Evolutionary conservation across 1,140 invertebrate genomes (phyloP).

Genomic region (Eufriesea mexicana): DNA sequence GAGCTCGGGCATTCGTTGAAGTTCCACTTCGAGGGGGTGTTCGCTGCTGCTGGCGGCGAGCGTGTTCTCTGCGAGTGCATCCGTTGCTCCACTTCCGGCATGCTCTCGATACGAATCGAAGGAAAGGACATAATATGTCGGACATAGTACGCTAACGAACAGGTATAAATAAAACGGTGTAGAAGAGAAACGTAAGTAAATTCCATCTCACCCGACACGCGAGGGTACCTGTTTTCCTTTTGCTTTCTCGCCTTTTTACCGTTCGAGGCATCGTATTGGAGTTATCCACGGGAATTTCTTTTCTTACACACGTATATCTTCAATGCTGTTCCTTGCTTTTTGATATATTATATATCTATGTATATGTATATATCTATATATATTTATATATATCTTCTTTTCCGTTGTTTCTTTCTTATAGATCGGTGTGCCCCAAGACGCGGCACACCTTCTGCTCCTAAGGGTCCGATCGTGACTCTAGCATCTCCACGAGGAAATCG

Average conservation of each 20-base stretch:
- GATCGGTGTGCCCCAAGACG: conserved; percentile 76
- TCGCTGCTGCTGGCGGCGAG: too few relatives aligned
- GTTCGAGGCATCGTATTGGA: not conserved
- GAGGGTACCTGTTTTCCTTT: conserved; percentile 24
- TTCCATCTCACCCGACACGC: conserved; percentile 39
- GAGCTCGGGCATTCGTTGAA: not conserved
- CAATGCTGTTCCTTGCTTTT: conserved; percentile 32
- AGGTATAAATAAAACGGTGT: conserved; percentile 51
- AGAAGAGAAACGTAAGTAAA: conserved; percentile 60
- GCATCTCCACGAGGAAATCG: conserved; percentile 88
- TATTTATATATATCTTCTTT: not conserved
- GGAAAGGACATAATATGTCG: conserved; percentile 32
- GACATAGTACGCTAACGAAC: conserved; percentile 44
- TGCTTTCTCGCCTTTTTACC: not conserved
- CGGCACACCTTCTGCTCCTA: conserved; percentile 79
- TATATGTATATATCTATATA: not conserved
- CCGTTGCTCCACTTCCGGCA: conserved; percentile 37
- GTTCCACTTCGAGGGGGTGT: too few relatives aligned
- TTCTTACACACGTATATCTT: conserved; percentile 19
- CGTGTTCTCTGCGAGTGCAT: not conserved
- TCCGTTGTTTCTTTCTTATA: conserved; percentile 47
- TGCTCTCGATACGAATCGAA: conserved; percentile 63
- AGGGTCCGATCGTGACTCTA: conserved; percentile 84
- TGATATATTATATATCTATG: conserved; percentile 9
- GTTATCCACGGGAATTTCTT: conserved; percentile 28